Evolutionary conservation across 2,888 invertebrate species (phyloP).

Genomic region (Eutolmus rufibarbis): DNA sequence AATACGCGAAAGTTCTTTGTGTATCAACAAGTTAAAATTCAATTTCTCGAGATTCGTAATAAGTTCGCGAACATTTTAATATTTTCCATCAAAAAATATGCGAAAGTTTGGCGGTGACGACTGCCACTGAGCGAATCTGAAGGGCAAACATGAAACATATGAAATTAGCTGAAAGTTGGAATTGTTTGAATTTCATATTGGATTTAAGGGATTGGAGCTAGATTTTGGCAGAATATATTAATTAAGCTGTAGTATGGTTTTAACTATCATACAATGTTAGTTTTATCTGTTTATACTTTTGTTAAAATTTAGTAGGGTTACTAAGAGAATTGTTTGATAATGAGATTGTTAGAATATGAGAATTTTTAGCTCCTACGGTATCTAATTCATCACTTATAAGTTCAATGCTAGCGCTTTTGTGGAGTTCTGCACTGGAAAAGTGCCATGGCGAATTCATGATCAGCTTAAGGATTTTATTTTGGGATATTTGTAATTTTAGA

Average conservation of each 20-base stretch:
- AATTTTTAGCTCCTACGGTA: too few relatives aligned
- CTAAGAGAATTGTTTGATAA: too few relatives aligned
- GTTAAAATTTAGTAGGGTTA: not conserved
- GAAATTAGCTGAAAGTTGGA: not conserved
- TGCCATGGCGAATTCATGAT: too few relatives aligned
- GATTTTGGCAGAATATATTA: not conserved
- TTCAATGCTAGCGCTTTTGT: too few relatives aligned
- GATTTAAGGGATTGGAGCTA: not conserved
- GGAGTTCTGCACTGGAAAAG: too few relatives aligned
- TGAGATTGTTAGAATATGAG: too few relatives aligned
- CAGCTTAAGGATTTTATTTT: too few relatives aligned
- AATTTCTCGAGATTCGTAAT: constrained; percentile 17
- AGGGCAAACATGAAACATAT: not conserved
- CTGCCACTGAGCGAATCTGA: not conserved
- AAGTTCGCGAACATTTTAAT: constrained; percentile 11
- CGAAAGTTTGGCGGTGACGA: not conserved
- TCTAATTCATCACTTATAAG: too few relatives aligned
- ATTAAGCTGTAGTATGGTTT: not conserved
- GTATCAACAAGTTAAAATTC: constrained; percentile 37
- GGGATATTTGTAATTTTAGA: too few relatives aligned
- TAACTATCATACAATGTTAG: not conserved
- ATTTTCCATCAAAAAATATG: constrained; percentile 5
- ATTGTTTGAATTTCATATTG: not conserved
- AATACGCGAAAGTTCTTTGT: constrained; percentile 18
- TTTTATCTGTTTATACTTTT: not conserved